Conservation (phyloP, 2,888 invertebrate genomes). For the Oconnorella tubifera region DNA sequence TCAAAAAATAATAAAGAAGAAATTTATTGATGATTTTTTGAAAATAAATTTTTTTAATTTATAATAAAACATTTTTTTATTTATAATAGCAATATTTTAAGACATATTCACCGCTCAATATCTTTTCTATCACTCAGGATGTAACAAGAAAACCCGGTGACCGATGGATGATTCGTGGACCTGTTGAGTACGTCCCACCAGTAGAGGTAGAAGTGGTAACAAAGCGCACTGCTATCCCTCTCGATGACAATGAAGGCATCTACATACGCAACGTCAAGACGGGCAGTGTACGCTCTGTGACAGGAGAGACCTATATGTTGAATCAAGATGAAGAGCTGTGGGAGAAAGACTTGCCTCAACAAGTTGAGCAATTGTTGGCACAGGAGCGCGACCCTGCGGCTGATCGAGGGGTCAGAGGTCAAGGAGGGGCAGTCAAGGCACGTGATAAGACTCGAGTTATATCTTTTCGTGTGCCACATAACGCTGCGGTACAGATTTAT, state of each 20-base stretch:
- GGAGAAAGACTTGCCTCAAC: conserved; percentile 54
- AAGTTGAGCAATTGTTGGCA: conserved; percentile 51
- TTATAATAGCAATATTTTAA: too few species aligned
- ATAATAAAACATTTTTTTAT: too few species aligned
- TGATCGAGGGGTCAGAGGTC: conserved; percentile 48
- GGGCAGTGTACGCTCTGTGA: conserved; percentile 57
- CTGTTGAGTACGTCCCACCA: conserved; percentile 59
- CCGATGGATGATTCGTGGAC: conserved; percentile 60
- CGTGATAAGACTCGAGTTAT: conserved; percentile 45
- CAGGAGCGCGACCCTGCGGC: conserved; percentile 56
- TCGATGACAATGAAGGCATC: conserved; percentile 60
- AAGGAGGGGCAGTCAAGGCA: conserved; percentile 13
- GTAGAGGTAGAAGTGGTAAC: conserved; percentile 59
- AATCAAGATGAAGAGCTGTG: conserved; percentile 58
- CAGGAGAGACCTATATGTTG: conserved; percentile 60
- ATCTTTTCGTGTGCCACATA: conserved; percentile 59
- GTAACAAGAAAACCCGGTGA: conserved; percentile 57
- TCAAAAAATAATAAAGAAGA: too few species aligned
- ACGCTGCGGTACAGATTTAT: conserved; percentile 60
- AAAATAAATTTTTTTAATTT: too few species aligned
- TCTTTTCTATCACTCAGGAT: conserved; percentile 32
- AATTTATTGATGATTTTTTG: too few species aligned
- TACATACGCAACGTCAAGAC: conserved; percentile 59
- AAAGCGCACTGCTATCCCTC: conserved; percentile 57
- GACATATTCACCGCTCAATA: too few species aligned